Evolutionary conservation across 1,140 invertebrate species (phyloP), one percentile per base, ranked within the genome.

Genomic region (Lepidurus packardi): DNA sequence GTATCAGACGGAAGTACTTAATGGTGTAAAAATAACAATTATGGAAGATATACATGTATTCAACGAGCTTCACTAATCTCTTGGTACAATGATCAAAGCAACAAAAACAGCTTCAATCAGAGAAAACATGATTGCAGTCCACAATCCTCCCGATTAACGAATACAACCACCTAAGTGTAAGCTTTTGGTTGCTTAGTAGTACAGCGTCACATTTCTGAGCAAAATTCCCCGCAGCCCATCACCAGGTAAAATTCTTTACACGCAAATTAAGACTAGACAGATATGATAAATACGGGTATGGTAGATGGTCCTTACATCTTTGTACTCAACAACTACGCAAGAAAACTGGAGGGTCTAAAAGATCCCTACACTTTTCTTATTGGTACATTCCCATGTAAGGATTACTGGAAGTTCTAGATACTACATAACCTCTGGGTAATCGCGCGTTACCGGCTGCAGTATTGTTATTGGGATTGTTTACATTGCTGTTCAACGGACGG

Each of bases 381-480:
- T 65, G 53, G 53, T 65, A 65, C 53, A 65, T 65, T 65, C 53
- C 53, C 53, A 65, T 65, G 13, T 65, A 65, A 7, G 53, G 53
- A 65, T 65, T 65, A 3, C 53, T 65, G 53, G 53, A 65, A 65
- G 9, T 65, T 65, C 53, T 9, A 5, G 53, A 65, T 7, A 65
- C 53, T n/a, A 65, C 53, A 21, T 65, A 65, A 65, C 53, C 53
- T 9, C 53, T 9, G 1, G 53, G 53, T 65, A 65, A 16, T 16
- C 53, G 8, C 1, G 34, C 2, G 34, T 34, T 34, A 34, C 34
- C 34, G 53, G 16, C 4, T 16, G 16, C 53, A n/a, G 6, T 65
- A 3, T 16, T 65, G 21, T 16, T 65, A 65, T 65, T 65, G 4
- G 53, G 21, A 65, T 16, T 16, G 3, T 3, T 65, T 65, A 65